Percentiles rank a stretch among this genome's conserved stretches.
Conservation (phyloP, 1,140 invertebrate species). For the Fopius arisanus region DNA sequence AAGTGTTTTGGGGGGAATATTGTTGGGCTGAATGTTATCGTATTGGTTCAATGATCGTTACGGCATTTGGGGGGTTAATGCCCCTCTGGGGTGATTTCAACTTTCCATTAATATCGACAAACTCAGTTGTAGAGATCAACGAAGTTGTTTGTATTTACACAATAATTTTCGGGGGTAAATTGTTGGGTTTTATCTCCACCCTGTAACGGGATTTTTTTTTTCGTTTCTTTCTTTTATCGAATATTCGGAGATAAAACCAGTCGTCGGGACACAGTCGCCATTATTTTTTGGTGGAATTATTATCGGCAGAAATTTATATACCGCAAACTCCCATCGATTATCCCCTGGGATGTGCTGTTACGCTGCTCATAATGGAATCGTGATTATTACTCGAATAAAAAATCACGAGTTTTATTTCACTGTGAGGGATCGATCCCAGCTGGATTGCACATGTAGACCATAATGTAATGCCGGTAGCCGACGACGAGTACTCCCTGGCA, state of each 20-base stretch:
- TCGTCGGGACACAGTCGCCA: background rate
- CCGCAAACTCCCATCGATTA: background rate
- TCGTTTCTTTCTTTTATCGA: background rate
- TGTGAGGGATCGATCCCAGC: background rate
- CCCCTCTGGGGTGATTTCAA: constrained; percentile 17
- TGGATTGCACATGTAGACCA: background rate
- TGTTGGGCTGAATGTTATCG: background rate
- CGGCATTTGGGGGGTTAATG: constrained; percentile 14
- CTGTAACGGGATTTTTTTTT: background rate
- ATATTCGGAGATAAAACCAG: background rate
- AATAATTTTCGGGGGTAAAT: background rate
- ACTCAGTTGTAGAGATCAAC: constrained; percentile 1
- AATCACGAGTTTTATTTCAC: background rate
- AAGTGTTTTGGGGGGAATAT: background rate
- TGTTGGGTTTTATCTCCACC: background rate
- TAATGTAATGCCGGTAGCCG: background rate
- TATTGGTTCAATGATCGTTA: background rate
- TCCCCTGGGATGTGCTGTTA: constrained; percentile 8
- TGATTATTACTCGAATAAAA: background rate
- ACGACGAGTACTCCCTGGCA: background rate
- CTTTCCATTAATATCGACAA: constrained; percentile 5
- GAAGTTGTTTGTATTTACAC: background rate
- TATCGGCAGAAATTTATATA: constrained; percentile 15
- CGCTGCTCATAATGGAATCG: background rate
- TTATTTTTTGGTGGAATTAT: background rate